These are phyloP conservation scores for Elgonia sp. DNA, from an alignment of 2,888 invertebrate species.

Conservation along the genomic window DNA sequence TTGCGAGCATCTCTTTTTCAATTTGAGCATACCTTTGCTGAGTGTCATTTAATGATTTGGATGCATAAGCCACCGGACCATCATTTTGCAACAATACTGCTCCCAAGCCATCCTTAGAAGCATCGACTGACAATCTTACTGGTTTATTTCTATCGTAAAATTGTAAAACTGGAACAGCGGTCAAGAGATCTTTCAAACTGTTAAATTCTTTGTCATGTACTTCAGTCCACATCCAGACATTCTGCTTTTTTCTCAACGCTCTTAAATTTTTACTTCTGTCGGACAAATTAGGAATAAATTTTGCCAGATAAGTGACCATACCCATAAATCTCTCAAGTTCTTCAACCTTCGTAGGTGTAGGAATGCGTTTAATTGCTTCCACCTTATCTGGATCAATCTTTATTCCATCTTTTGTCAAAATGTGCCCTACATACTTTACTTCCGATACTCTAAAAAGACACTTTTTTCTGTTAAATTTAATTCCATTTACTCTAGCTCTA, in stretches of 20 bases:
- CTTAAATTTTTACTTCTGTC: constrained; percentile 70
- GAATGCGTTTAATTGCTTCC: constrained; percentile 69
- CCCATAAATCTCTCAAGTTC: constrained; percentile 74
- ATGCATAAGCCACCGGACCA: constrained; percentile 81
- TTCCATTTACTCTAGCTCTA: constrained; percentile 48
- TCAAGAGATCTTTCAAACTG: constrained; percentile 74
- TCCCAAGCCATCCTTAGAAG: constrained; percentile 68
- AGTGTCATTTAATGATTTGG: constrained; percentile 62
- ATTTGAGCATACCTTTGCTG: constrained; percentile 72
- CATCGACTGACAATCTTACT: constrained; percentile 42
- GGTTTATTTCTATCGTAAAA: constrained; percentile 57
- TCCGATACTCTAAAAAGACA: constrained; percentile 48
- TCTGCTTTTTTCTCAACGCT: constrained; percentile 76
- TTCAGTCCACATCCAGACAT: constrained; percentile 78
- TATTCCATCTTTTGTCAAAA: constrained; percentile 67
- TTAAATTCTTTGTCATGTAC: constrained; percentile 76
- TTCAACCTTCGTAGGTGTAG: constrained; percentile 45
- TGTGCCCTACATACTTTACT: constrained; percentile 68
- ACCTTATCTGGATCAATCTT: constrained; percentile 64
- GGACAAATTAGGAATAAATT: constrained; percentile 79
- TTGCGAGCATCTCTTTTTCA: constrained; percentile 76
- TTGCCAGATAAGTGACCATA: constrained; percentile 79
- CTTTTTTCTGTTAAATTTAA: constrained; percentile 72
- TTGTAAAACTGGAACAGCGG: constrained; percentile 54
- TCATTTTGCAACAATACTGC: constrained; percentile 78